These are phyloP conservation scores for Intellagama lesueurii DNA, from an alignment of 2,797 vertebrate genomes.

Conservation along the genomic window DNA sequence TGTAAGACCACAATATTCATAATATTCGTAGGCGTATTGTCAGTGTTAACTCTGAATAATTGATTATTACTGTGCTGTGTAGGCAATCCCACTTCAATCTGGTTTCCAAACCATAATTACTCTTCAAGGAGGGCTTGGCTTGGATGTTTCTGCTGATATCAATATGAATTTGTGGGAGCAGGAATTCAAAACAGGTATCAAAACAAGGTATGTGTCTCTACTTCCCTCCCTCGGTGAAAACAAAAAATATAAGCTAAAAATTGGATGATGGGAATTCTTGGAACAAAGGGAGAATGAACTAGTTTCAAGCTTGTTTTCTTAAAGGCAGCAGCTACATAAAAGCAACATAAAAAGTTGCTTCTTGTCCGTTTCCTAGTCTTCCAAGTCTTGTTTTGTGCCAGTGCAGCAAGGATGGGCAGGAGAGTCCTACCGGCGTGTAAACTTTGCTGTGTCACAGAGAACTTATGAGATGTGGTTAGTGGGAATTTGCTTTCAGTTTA, in stretches of 20 bases:
- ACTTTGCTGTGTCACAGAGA: neutral
- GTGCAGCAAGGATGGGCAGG: too few relatives aligned
- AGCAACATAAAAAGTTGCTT: neutral
- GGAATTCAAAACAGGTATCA: conserved; percentile 62
- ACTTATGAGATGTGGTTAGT: neutral
- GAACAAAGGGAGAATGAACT: neutral
- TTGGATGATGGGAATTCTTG: too few relatives aligned
- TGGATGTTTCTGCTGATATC: conserved; percentile 71
- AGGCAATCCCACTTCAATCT: conserved; percentile 74
- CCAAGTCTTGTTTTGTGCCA: neutral
- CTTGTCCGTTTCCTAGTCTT: neutral
- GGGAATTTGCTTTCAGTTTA: too few relatives aligned
- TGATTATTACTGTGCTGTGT: conserved; percentile 11
- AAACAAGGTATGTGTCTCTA: conserved; percentile 47
- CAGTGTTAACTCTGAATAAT: accelerated
- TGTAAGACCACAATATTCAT: neutral
- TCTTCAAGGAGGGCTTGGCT: conserved; percentile 67
- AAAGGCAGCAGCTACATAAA: neutral
- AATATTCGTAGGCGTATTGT: neutral
- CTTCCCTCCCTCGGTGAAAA: neutral
- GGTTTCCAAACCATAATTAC: conserved; percentile 66
- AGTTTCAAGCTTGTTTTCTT: neutral
- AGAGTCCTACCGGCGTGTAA: neutral
- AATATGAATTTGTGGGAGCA: conserved; percentile 72
- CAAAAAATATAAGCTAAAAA: too few relatives aligned